Evolutionary conservation across 2,888 invertebrate species (phyloP).

Genomic region (Nesidiocoris tenuis): DNA sequence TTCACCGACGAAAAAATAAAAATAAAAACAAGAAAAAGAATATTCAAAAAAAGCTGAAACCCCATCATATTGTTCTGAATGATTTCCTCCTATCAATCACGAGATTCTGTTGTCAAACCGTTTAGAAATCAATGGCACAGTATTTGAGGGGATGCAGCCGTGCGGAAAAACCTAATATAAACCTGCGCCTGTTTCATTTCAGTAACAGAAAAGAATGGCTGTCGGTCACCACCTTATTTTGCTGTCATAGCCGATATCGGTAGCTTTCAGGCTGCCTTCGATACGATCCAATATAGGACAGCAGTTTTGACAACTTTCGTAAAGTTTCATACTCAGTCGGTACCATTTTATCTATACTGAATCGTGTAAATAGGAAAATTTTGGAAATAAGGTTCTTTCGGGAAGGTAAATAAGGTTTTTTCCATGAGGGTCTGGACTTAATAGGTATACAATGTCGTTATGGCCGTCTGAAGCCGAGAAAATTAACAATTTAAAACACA

Average conservation of each 20-base stretch:
- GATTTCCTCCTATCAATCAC: slow-evolving; percentile 40
- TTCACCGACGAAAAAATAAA: slow-evolving; percentile 20
- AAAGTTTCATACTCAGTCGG: too few species aligned
- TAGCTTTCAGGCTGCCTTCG: slow-evolving; percentile 2
- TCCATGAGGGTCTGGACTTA: too few species aligned
- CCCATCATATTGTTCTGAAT: slow-evolving; percentile 35
- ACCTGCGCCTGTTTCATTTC: background rate
- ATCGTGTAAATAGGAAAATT: too few species aligned
- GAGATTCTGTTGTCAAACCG: slow-evolving; percentile 32
- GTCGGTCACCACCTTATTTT: slow-evolving; percentile 14
- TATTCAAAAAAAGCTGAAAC: background rate
- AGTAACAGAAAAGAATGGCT: background rate
- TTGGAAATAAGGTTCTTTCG: too few species aligned
- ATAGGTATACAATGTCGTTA: too few species aligned
- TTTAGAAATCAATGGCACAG: slow-evolving; percentile 30
- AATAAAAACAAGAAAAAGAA: slow-evolving; percentile 12
- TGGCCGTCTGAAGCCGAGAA: too few species aligned
- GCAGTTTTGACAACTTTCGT: too few species aligned
- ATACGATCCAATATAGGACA: too few species aligned
- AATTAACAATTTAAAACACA: too few species aligned
- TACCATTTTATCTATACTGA: too few species aligned
- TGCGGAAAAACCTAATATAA: slow-evolving; percentile 39
- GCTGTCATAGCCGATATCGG: slow-evolving; percentile 14
- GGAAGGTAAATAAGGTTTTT: too few species aligned
- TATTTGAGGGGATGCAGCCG: slow-evolving; percentile 8